Evolutionary conservation across 2,113 vertebrate genomes (phyloP).

Genomic region (Leptobrachium leishanense): DNA sequence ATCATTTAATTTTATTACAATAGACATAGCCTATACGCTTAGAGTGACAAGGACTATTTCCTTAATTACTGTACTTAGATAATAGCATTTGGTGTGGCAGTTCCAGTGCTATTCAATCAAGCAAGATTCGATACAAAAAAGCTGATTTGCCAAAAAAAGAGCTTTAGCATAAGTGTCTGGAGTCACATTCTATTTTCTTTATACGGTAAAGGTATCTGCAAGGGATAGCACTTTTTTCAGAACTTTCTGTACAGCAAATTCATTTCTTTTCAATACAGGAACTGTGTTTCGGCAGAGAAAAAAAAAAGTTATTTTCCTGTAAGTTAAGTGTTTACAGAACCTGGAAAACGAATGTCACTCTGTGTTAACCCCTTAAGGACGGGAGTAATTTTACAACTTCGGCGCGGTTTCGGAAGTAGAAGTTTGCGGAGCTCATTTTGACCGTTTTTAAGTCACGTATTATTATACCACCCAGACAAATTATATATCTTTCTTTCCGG

Average conservation of each 20-base stretch:
- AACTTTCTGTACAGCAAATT: slow-evolving; percentile 39
- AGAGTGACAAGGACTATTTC: slow-evolving; percentile 70
- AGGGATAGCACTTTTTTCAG: slow-evolving; percentile 46
- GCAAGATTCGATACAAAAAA: slow-evolving; percentile 68
- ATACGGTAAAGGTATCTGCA: slow-evolving; percentile 63
- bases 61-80: slow-evolving; percentile 71
- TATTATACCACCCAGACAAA: no score
- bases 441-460: no score
- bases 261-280: slow-evolving; percentile 40
- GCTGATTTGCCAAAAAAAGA: slow-evolving; percentile 70
- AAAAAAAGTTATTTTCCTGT: not conserved
- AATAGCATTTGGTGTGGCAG: slow-evolving; percentile 70
- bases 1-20: slow-evolving; percentile 67
- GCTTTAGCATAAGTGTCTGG: slow-evolving; percentile 68
- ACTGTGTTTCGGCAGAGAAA: slow-evolving; percentile 9
- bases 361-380: no score
- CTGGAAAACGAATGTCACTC: no score
- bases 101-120: slow-evolving; percentile 67
- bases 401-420: no score
- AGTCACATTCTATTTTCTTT: slow-evolving; percentile 68
- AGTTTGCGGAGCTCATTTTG: no score
- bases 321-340: no score
- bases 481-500: no score
- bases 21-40: slow-evolving; percentile 60
- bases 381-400: no score